Evolutionary conservation across 2,797 vertebrate species (phyloP).

Genomic region (Cryptoprocta ferox): DNA sequence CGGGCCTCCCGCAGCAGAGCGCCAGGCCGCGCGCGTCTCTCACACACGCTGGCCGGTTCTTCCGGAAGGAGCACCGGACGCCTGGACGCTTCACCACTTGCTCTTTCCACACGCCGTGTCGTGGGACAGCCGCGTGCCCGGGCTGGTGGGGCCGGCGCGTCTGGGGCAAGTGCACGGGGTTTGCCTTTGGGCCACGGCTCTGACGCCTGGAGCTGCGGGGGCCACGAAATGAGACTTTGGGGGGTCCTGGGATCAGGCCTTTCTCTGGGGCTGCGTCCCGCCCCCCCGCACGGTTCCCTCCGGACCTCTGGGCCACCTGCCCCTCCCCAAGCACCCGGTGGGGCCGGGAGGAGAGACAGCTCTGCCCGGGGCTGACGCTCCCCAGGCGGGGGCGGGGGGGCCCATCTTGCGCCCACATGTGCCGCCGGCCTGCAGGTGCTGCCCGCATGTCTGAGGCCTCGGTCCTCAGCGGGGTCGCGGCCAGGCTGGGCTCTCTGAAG

Average conservation of each 20-base stretch:
- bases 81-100: no score
- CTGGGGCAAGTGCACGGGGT: no score
- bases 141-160: accelerated
- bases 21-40: accelerated
- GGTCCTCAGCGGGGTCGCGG: accelerated
- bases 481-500: background rate
- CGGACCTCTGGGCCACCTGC: background rate
- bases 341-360: background rate
- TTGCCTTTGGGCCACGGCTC: accelerated
- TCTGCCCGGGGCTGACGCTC: accelerated
- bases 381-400: background rate
- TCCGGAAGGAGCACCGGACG: accelerated
- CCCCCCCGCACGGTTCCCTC: accelerated
- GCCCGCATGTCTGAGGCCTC: no score
- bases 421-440: accelerated
- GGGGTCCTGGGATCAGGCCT: background rate
- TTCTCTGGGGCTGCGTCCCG: no score
- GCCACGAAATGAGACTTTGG: no score
- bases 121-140: accelerated
- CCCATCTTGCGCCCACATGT: background rate
- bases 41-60: accelerated
- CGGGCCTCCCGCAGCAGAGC: background rate
- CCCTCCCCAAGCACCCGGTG: background rate
- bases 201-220: background rate
- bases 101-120: accelerated